phyloP scores from a whole-genome alignment of 1,140 invertebrate genomes.

The Pinna nobilis region DNA sequence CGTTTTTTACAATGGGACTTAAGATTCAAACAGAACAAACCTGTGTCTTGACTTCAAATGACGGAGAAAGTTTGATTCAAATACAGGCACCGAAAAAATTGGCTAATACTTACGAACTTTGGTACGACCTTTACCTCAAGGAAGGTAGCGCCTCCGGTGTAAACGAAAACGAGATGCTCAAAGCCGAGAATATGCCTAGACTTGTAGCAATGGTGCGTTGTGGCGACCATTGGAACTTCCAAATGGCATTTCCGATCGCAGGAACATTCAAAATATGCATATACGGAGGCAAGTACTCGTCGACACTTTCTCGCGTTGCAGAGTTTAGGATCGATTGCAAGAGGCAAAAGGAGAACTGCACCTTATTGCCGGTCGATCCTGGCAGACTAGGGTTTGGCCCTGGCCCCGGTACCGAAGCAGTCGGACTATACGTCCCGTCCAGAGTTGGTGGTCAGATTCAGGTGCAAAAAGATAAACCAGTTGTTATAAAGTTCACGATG shows the following conservation, averaged over 20 bases:
- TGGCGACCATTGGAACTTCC: conserved; percentile 35
- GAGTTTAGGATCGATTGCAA: conserved; percentile 44
- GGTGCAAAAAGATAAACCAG: neutral
- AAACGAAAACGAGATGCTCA: conserved; percentile 4
- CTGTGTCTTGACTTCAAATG: conserved; percentile 20
- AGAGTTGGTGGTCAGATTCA: conserved; percentile 29
- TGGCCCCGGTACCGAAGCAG: conserved; percentile 31
- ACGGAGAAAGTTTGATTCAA: conserved; percentile 27
- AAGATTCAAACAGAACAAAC: conserved; percentile 19
- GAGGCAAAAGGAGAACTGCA: conserved; percentile 13
- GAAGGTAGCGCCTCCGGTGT: conserved; percentile 8
- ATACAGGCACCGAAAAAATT: conserved; percentile 35
- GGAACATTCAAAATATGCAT: conserved; percentile 43
- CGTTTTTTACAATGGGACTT: conserved; percentile 47
- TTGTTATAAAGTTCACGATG: no score
- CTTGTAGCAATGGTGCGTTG: conserved; percentile 45
- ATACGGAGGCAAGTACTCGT: conserved; percentile 42
- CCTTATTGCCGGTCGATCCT: conserved; percentile 36
- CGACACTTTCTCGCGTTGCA: conserved; percentile 14
- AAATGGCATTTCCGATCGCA: conserved; percentile 38
- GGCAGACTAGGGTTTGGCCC: conserved; percentile 45
- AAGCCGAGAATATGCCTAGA: conserved; percentile 35
- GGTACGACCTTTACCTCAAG: conserved; percentile 42
- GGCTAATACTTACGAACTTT: conserved; percentile 28
- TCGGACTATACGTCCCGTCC: conserved; percentile 44